Evolutionary conservation across 2,888 invertebrate species (phyloP).

Genomic region (Altica lythri): DNA sequence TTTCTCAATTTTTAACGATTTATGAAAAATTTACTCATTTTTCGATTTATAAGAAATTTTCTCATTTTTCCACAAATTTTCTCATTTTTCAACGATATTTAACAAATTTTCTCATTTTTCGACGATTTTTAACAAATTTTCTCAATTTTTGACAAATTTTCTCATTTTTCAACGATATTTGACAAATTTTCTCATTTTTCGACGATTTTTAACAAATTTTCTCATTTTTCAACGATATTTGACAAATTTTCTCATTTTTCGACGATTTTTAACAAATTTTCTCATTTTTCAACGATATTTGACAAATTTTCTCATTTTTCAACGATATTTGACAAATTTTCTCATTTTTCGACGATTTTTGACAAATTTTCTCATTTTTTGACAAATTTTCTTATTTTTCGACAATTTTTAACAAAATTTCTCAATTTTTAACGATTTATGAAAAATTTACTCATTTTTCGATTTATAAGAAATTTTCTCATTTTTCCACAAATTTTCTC

Average conservation of each 20-base stretch:
- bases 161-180: background rate
- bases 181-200: background rate
- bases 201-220: background rate
- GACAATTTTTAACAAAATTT: background rate
- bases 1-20: background rate
- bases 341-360: no score
- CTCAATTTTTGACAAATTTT: background rate
- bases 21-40: no score
- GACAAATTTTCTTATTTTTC: background rate
- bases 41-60: background rate
- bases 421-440: background rate
- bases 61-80: background rate
- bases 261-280: background rate
- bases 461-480: background rate
- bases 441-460: background rate
- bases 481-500: background rate
- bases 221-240: background rate
- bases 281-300: background rate
- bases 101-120: background rate
- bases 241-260: background rate
- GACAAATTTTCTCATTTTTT: background rate
- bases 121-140: background rate
- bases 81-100: background rate
- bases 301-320: background rate
- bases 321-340: background rate